Percentiles rank a stretch among this genome's conserved stretches.
Evolutionary conservation across 2,113 vertebrate genomes (phyloP).

Genomic region (Etheostoma spectabile): DNA sequence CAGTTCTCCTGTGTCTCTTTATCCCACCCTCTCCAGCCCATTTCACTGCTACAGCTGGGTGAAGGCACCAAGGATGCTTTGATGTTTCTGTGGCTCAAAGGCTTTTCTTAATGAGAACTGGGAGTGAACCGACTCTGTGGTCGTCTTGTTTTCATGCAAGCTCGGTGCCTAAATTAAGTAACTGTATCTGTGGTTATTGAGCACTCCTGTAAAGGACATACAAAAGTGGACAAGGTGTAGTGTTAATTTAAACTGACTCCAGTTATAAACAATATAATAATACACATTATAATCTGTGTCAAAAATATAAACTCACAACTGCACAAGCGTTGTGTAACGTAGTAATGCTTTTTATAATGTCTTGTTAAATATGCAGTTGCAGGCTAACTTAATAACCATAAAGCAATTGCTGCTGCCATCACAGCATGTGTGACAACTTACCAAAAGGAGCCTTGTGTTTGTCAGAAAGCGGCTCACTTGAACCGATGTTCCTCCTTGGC

Average conservation of each 20-base stretch:
- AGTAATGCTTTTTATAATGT: neutral
- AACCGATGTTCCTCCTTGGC: slow-evolving; percentile 8
- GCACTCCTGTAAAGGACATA: slow-evolving; percentile 20
- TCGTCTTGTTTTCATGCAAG: slow-evolving; percentile 59
- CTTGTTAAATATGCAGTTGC: neutral
- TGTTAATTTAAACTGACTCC: slow-evolving; percentile 11
- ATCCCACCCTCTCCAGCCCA: slow-evolving; percentile 60
- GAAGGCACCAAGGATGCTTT: slow-evolving; percentile 72
- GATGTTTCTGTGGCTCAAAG: slow-evolving; percentile 76
- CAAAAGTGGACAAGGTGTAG: slow-evolving; percentile 8
- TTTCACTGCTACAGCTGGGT: slow-evolving; percentile 67
- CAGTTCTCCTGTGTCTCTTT: slow-evolving; percentile 67
- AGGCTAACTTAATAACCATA: slow-evolving; percentile 1
- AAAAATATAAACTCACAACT: slow-evolving; percentile 2
- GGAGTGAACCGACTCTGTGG: slow-evolving; percentile 65
- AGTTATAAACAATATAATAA: slow-evolving; percentile 2
- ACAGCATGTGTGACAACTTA: neutral
- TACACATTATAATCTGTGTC: neutral
- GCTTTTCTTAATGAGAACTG: slow-evolving; percentile 76
- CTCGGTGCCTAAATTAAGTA: slow-evolving; percentile 53
- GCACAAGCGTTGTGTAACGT: neutral
- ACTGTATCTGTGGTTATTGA: slow-evolving; percentile 26
- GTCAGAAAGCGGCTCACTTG: slow-evolving; percentile 15
- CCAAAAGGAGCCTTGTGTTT: slow-evolving; percentile 26
- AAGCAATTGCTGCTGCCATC: neutral